A percentile compares a stretch with the other conserved stretches of the same genome.
Conservation (phyloP, 1,140 invertebrate species). For the Caenorhabditis inopinata region DNA sequence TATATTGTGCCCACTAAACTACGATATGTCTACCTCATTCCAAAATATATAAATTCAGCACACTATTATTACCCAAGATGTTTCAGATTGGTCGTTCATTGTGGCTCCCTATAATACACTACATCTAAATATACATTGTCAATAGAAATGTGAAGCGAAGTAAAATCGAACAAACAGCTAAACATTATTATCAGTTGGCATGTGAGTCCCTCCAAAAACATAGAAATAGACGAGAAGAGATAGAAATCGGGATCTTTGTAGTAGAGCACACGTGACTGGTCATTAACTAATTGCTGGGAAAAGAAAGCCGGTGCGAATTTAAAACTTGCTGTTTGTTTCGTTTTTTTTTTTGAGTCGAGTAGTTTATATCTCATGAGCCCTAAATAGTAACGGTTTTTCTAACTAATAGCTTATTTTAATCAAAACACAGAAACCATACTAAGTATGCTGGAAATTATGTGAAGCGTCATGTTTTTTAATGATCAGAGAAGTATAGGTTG, state of each 20-base stretch:
- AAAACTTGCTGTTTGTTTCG: neutral
- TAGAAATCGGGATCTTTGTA: neutral
- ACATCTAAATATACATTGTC: neutral
- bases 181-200: neutral
- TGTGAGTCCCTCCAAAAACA: neutral
- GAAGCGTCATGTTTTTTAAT: too few species aligned
- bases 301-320: neutral
- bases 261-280: constrained; percentile 8
- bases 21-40: too few species aligned
- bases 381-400: too few species aligned
- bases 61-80: neutral
- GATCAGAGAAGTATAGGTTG: too few species aligned
- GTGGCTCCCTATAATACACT: neutral
- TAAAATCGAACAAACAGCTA: neutral
- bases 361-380: too few species aligned
- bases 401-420: too few species aligned
- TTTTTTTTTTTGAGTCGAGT: too few species aligned
- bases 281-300: constrained; percentile 6
- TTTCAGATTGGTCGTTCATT: constrained; percentile 1
- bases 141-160: neutral
- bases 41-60: too few species aligned
- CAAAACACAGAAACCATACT: too few species aligned
- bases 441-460: too few species aligned
- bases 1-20: too few species aligned
- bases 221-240: neutral